Conservation (phyloP, 2,888 invertebrate species). For the Sericinus montela region DNA sequence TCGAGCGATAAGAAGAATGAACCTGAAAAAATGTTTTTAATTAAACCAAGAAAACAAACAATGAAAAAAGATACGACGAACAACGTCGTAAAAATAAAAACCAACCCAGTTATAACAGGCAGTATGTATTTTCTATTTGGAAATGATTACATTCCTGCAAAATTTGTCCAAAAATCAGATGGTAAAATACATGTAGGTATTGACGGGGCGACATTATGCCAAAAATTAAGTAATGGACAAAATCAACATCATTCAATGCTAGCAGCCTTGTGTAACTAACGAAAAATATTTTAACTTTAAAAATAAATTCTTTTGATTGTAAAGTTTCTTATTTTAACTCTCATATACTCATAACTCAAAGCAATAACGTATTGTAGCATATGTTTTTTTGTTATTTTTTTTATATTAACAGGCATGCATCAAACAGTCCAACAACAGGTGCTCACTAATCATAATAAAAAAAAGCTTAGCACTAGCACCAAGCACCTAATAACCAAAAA, state of each 20-base stretch:
- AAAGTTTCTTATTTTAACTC: too few relatives aligned
- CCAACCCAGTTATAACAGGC: background rate
- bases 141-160: constrained; percentile 4
- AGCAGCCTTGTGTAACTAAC: background rate
- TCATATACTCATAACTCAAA: too few relatives aligned
- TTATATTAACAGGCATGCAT: too few relatives aligned
- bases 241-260: background rate
- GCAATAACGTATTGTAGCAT: too few relatives aligned
- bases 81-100: background rate
- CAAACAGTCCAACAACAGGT: too few relatives aligned
- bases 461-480: too few relatives aligned
- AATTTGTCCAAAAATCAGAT: constrained; percentile 1
- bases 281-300: background rate
- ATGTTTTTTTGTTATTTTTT: too few relatives aligned
- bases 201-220: background rate
- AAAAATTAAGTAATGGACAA: background rate
- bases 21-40: background rate
- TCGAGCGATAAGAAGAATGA: background rate
- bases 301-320: too few relatives aligned
- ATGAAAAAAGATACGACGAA: background rate
- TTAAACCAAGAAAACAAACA: background rate
- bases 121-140: constrained; percentile 9
- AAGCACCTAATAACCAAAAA: too few relatives aligned
- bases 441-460: too few relatives aligned
- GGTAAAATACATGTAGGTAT: background rate